phyloP scores from a whole-genome alignment of 2,888 invertebrate genomes.

The Acronicta aceris region DNA sequence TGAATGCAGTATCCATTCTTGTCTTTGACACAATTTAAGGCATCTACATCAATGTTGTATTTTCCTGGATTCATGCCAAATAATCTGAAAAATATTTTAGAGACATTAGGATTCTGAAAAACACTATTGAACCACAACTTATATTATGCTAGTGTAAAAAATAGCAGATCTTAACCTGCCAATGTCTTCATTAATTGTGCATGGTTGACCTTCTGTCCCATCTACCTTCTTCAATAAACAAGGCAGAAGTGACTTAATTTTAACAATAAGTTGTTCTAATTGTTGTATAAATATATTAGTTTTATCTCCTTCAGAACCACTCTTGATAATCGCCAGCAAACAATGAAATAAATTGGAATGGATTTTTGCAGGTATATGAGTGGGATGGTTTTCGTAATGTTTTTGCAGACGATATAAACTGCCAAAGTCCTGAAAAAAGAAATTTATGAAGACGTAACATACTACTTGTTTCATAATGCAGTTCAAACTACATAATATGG shows the following conservation, averaged over 20 bases:
- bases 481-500: not conserved
- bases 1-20: slow-evolving; percentile 79
- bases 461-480: not conserved
- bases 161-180: slow-evolving; percentile 67
- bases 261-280: slow-evolving; percentile 76
- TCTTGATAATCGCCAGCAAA: slow-evolving; percentile 76
- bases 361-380: slow-evolving; percentile 77
- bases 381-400: slow-evolving; percentile 80
- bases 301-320: slow-evolving; percentile 71
- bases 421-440: slow-evolving; percentile 73
- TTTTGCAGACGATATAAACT: slow-evolving; percentile 81
- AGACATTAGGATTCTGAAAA: not conserved
- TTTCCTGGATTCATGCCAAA: slow-evolving; percentile 81
- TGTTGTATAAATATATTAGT: slow-evolving; percentile 80
- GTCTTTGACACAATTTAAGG: slow-evolving; percentile 79
- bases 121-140: not conserved
- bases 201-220: slow-evolving; percentile 65
- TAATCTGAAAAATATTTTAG: slow-evolving; percentile 67
- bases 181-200: slow-evolving; percentile 79
- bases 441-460: not conserved
- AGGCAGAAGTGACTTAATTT: slow-evolving; percentile 75
- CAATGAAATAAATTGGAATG: slow-evolving; percentile 83
- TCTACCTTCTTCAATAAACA: slow-evolving; percentile 74
- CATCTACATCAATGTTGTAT: slow-evolving; percentile 79
- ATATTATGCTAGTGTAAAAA: not conserved